phyloP scores from a whole-genome alignment of 2,113 vertebrate species.

The Ceyx melanurus region DNA sequence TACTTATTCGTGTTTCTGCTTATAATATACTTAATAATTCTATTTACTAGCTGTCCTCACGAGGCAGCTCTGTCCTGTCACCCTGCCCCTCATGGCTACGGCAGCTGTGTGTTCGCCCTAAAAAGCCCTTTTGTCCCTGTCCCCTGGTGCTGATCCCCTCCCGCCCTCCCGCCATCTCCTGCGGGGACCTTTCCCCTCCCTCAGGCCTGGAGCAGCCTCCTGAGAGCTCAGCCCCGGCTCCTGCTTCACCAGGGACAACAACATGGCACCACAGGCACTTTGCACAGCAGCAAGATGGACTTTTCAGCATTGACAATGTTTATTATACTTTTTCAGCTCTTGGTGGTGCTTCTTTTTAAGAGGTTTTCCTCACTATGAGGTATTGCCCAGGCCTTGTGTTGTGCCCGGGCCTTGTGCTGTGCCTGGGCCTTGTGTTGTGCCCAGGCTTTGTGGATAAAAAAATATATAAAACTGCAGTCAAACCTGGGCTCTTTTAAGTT shows the following conservation, averaged over 20 bases:
- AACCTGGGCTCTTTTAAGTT: too few relatives aligned
- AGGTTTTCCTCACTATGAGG: neutral
- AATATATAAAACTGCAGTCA: too few relatives aligned
- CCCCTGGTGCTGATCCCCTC: neutral
- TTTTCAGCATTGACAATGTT: neutral
- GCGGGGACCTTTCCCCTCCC: neutral
- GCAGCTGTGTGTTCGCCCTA: too few relatives aligned
- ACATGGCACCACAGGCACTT: neutral
- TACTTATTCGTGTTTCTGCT: too few relatives aligned
- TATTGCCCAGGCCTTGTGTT: neutral
- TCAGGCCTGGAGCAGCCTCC: neutral
- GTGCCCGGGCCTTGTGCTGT: neutral
- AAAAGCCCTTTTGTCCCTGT: neutral
- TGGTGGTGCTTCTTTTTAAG: neutral
- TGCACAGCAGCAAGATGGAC: neutral
- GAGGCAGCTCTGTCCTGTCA: neutral
- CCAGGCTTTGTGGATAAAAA: too few relatives aligned
- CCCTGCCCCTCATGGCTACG: neutral
- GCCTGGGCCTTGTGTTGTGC: too few relatives aligned
- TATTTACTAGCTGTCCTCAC: too few relatives aligned
- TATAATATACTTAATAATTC: too few relatives aligned
- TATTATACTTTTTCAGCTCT: neutral
- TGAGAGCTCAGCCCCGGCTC: neutral
- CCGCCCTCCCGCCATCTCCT: too few relatives aligned
- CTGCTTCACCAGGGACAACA: neutral